Base-by-base conservation (phyloP, 2,888 invertebrate species). In the Cremastinae sp. region DNA sequence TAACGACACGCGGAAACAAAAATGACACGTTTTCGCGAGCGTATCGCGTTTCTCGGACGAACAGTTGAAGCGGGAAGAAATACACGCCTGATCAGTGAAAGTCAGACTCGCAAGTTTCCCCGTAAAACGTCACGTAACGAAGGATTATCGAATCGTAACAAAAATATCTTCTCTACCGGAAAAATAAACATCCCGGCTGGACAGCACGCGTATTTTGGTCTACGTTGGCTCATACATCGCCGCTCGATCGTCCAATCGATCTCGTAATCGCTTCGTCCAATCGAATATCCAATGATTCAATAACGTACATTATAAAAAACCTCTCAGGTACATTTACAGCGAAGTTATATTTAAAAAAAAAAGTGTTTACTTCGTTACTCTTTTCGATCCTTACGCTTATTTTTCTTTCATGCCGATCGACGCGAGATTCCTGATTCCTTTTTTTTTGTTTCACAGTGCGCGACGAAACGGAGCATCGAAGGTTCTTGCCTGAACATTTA, bases 311-410 rank as follows among this genome's bases (percentile, higher is more conserved):
- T 72, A 70, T 74, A 70, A 78, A 72, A 77, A 78, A 80, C 76
- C 76, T 74, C 59, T 80, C 80, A 80, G 80, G 80, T 80, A 80
- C 79, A 78, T 47, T 72, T 79, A 78, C 80, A 58, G 66, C 49
- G 70, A 78, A 76, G 53, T 61, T 45, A 72, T 75, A 38, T 20
- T 74, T 41, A 36, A 68, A 69, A 66, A 74, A 49, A 66, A 43
- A 65, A 41, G 51, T 34, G n/a, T 49, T 28, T 28, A n/a, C 1
- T 49, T 36, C 56, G 10, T 8, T 22, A 22, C 45, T 16, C 43
- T 66, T 18, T 45, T 47, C 12, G 7, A 34, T 43, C 41, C 43
- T 28, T 45, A 53, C 20, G 4, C 53, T 51, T 43, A 18, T 45
- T 12, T 49, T 58, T 53, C 36, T 45, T 22, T 58, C 12, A 41